A percentile compares a stretch with the other conserved stretches of the same genome.
Evolutionary conservation across 2,797 vertebrate species (phyloP).

Genomic region (Apodemus agrarius): DNA sequence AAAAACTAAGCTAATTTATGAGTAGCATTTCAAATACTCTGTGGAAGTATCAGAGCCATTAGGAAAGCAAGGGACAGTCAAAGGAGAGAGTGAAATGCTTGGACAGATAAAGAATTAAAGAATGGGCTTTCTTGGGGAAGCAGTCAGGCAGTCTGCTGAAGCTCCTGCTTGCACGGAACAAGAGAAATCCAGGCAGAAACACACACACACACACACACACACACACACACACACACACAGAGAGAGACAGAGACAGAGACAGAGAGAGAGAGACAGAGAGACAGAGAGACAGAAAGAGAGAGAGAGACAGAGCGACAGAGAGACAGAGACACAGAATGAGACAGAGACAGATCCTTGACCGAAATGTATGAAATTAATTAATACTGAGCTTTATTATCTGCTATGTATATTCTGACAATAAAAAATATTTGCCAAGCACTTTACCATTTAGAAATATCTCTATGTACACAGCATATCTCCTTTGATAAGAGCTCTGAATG

Average conservation of each 20-base stretch:
- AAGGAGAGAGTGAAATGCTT: background rate
- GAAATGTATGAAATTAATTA: background rate
- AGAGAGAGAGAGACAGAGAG: background rate
- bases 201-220: too few relatives aligned
- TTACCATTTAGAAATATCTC: slow-evolving; percentile 17
- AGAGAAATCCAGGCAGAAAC: background rate
- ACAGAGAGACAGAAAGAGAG: background rate
- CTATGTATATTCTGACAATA: background rate
- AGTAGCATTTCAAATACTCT: background rate
- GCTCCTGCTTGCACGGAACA: rapidly evolving
- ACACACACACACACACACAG: too few relatives aligned
- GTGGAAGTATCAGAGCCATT: background rate
- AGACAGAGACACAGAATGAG: background rate
- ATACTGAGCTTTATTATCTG: background rate
- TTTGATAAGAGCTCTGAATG: background rate
- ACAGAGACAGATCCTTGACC: background rate
- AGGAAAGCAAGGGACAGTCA: background rate
- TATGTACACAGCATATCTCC: slow-evolving; percentile 25
- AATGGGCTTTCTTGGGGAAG: background rate
- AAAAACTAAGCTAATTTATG: background rate
- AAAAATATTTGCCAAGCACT: slow-evolving; percentile 48
- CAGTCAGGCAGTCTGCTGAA: background rate
- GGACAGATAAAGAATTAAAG: background rate
- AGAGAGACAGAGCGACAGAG: background rate
- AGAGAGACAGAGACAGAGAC: background rate